A percentile compares a stretch with the other conserved stretches of the same genome.
Evolutionary conservation across 2,113 vertebrate species (phyloP).

Genomic region (Seriola dumerili): DNA sequence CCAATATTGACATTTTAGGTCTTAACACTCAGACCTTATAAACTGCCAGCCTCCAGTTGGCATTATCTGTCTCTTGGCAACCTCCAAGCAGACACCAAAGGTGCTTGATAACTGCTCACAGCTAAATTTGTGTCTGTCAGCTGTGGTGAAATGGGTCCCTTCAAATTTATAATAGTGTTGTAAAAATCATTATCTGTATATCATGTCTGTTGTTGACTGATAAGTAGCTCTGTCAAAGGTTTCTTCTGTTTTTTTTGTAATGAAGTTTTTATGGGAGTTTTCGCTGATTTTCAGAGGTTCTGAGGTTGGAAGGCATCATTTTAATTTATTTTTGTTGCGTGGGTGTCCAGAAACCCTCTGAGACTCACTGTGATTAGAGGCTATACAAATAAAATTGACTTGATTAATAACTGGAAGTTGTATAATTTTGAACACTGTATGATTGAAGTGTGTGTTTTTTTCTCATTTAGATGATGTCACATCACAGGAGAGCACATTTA

Average conservation of each 20-base stretch:
- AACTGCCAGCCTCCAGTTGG: slow-evolving; percentile 70
- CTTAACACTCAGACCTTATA: slow-evolving; percentile 65
- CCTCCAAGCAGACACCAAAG: slow-evolving; percentile 37
- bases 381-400: slow-evolving; percentile 45
- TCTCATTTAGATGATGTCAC: slow-evolving; percentile 1
- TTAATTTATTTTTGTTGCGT: slow-evolving; percentile 24
- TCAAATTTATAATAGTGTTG: slow-evolving; percentile 24
- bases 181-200: slow-evolving; percentile 32
- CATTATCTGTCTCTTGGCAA: slow-evolving; percentile 71
- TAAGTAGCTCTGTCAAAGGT: slow-evolving; percentile 3
- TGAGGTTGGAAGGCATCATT: slow-evolving; percentile 8
- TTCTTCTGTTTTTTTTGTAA: slow-evolving; percentile 5
- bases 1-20: slow-evolving; percentile 76
- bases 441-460: slow-evolving; percentile 2
- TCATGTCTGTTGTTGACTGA: slow-evolving; percentile 30
- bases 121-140: slow-evolving; percentile 41
- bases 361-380: slow-evolving; percentile 32
- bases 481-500: background rate
- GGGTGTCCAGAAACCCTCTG: slow-evolving; percentile 19
- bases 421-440: slow-evolving; percentile 6
- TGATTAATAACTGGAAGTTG: slow-evolving; percentile 48
- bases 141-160: slow-evolving; percentile 6
- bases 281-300: slow-evolving; percentile 5
- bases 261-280: slow-evolving; percentile 25
- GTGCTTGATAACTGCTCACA: slow-evolving; percentile 35